Conservation (phyloP, 2,888 invertebrate genomes). For the Diarsia rubi region DNA sequence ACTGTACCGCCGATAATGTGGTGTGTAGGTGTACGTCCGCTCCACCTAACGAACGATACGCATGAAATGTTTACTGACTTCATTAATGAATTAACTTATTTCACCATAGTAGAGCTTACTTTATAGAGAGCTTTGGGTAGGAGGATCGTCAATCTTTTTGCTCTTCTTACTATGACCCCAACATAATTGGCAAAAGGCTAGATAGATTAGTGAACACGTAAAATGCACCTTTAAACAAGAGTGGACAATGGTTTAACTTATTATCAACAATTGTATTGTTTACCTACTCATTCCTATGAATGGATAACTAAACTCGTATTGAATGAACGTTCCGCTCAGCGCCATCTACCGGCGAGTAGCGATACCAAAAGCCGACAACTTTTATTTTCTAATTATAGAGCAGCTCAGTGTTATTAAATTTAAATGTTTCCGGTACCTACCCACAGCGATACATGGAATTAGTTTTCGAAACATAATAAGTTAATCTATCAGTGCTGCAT, state of each 20-base stretch:
- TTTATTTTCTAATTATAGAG: background rate
- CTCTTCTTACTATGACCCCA: background rate
- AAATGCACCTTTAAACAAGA: background rate
- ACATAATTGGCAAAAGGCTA: background rate
- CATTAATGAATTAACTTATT: conserved; percentile 25
- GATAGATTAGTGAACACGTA: background rate
- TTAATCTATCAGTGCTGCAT: background rate
- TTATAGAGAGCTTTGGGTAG: background rate
- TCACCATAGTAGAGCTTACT: background rate
- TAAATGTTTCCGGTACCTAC: background rate
- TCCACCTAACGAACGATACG: conserved; percentile 73
- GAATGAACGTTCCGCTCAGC: conserved; percentile 38
- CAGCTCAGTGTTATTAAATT: background rate
- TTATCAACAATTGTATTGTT: conserved; percentile 1
- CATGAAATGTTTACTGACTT: conserved; percentile 49
- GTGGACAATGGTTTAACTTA: background rate
- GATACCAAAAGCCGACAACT: background rate
- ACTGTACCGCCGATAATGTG: conserved; percentile 70
- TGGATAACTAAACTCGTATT: conserved; percentile 14
- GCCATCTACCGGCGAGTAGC: conserved; percentile 67
- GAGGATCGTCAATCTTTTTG: background rate
- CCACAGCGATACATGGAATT: background rate
- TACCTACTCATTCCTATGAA: conserved; percentile 46
- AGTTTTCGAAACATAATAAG: background rate
- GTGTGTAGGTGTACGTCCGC: conserved; percentile 86